phyloP scores from a whole-genome alignment of 2,797 vertebrate species.

The Melanotaenia nigrans region DNA sequence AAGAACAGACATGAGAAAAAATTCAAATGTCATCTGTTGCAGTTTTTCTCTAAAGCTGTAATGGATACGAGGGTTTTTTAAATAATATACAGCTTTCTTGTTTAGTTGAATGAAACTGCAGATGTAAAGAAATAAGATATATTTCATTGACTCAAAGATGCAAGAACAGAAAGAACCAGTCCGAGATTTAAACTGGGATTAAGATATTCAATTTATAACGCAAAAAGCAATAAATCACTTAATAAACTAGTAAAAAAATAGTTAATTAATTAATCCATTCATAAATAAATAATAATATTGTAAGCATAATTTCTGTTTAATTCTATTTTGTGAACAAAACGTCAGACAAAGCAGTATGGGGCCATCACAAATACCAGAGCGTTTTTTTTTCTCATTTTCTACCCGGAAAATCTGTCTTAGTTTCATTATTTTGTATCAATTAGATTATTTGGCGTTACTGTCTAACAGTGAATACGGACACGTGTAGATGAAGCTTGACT shows the following conservation, averaged over 20 bases:
- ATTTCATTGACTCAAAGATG: background rate
- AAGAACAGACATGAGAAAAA: conserved; percentile 42
- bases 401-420: background rate
- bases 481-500: background rate
- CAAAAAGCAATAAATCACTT: background rate
- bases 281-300: background rate
- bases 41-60: background rate
- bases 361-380: background rate
- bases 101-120: conserved; percentile 8
- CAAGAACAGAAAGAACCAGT: background rate
- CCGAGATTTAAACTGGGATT: conserved; percentile 5
- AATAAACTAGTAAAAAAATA: background rate
- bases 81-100: conserved; percentile 2
- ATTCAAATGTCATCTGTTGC: conserved; percentile 4
- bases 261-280: background rate
- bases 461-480: background rate
- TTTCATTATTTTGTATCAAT: background rate
- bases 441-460: background rate
- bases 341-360: conserved; percentile 16
- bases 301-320: conserved; percentile 10
- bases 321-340: conserved; percentile 41
- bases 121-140: background rate
- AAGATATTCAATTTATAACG: background rate
- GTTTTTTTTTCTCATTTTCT: background rate
- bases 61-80: background rate